Evolutionary conservation across 2,113 vertebrate species (phyloP), one percentile per base, ranked within the genome.

Genomic region (Motacilla alba): DNA sequence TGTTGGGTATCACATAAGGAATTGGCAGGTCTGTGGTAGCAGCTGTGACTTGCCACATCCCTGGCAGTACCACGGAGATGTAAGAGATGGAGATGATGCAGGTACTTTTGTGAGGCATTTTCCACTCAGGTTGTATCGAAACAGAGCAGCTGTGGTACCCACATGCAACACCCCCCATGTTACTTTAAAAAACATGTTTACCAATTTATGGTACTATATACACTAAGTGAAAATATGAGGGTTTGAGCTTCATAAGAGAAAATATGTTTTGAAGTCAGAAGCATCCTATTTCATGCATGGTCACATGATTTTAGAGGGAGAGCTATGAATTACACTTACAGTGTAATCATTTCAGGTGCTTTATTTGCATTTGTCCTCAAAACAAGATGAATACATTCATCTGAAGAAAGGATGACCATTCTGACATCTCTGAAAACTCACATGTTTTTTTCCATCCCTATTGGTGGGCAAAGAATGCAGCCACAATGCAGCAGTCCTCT

Each of bases 1-100:
- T 95, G 94, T 62, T 87, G 82, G 70, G 27, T 87, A 85, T 88
- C 92, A 85, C 70, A 72, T 53, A 88, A 91, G 49, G 63, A 96
- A 85, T n/a, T 95, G 90, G 82, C 84, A 93, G 60, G 70, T 85
- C 74, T 58, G 7, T 68, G 75, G 74, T 63, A 87, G 67, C 87
- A 95, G 81, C 91, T 96, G 95, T 0, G 1, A 77, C 63, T 80
- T 80, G 83, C 90, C 90, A 64, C 64, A 53, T 88, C 85, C 47
- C 72, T 89, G 43, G 83, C 76, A 83, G 31, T 75, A 64, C 60
- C 79, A 84, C 13, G 39, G 72, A 64, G 52, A 60, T 88, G 27
- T 37, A 52, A 59, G 56, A 39, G 41, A 72, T 63, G 56, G 56
- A 89, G 72, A 90, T 83, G 83, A 92, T 3, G 47, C 66, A 83